Conservation (phyloP, 2,113 vertebrate species). For the Syngnathus typhle region DNA sequence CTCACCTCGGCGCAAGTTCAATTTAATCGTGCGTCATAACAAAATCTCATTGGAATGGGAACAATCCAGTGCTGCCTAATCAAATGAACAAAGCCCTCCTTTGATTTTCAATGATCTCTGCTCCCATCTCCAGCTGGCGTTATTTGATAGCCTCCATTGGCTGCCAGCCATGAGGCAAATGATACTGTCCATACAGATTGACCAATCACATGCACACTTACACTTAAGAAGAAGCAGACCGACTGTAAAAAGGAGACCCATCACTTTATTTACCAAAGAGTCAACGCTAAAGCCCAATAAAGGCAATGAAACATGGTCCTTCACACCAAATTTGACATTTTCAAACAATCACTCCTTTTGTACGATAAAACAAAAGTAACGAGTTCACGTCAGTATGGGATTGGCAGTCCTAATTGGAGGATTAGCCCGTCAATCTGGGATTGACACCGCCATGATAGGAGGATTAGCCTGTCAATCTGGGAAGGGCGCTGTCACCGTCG, state of each 20-base stretch:
- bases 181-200: slow-evolving; percentile 2
- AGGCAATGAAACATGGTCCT: too few relatives aligned
- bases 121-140: slow-evolving; percentile 66
- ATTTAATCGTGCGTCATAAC: slow-evolving; percentile 88
- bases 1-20: slow-evolving; percentile 47
- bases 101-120: slow-evolving; percentile 91
- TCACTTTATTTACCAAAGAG: neutral
- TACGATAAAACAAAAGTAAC: too few relatives aligned
- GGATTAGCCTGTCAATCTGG: neutral
- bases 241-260: neutral
- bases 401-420: neutral
- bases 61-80: slow-evolving; percentile 84
- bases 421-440: neutral
- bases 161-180: slow-evolving; percentile 38
- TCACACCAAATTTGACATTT: too few relatives aligned
- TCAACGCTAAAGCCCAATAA: neutral
- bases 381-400: too few relatives aligned
- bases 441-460: neutral
- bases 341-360: too few relatives aligned
- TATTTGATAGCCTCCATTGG: slow-evolving; percentile 49
- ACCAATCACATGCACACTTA: slow-evolving; percentile 21
- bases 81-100: slow-evolving; percentile 90
- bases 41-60: slow-evolving; percentile 88
- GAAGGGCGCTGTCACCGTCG: neutral
- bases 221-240: neutral